A percentile compares a stretch with the other conserved stretches of the same genome.
Evolutionary conservation across 1,140 invertebrate species (phyloP).

Genomic region (Drosophila kepulauana): DNA sequence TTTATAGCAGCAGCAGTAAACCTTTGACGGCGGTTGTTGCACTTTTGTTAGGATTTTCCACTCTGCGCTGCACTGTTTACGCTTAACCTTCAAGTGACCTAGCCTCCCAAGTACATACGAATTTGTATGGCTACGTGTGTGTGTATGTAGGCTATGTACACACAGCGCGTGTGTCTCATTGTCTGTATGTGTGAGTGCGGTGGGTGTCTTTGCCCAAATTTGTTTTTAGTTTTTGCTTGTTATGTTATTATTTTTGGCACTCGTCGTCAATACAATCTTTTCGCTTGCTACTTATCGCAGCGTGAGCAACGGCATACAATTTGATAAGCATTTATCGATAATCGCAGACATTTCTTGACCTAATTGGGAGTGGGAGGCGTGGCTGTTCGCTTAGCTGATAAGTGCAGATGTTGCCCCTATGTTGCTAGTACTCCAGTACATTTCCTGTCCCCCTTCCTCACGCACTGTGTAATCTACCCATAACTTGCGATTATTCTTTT

Average conservation of each 20-base stretch:
- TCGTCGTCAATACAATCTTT: neutral
- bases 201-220: slow-evolving; percentile 37
- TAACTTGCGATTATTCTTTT: neutral
- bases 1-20: slow-evolving; percentile 3
- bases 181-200: slow-evolving; percentile 19
- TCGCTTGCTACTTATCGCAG: slow-evolving; percentile 18
- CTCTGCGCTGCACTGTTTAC: slow-evolving; percentile 44
- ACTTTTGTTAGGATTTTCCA: slow-evolving; percentile 57
- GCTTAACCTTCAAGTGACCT: slow-evolving; percentile 80
- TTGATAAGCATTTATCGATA: slow-evolving; percentile 16
- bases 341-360: slow-evolving; percentile 27
- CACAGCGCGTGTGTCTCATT: slow-evolving; percentile 16
- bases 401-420: slow-evolving; percentile 4
- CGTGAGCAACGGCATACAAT: neutral
- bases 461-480: neutral
- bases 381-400: slow-evolving; percentile 9
- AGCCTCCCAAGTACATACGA: slow-evolving; percentile 48
- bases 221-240: slow-evolving; percentile 18
- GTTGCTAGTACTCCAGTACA: neutral
- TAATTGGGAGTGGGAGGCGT: slow-evolving; percentile 9
- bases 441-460: neutral
- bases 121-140: slow-evolving; percentile 6
- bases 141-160: slow-evolving; percentile 24
- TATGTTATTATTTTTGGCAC: slow-evolving; percentile 6
- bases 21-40: slow-evolving; percentile 34